Evolutionary conservation across 2,797 vertebrate species (phyloP).

Genomic region (Malurus splendens): DNA sequence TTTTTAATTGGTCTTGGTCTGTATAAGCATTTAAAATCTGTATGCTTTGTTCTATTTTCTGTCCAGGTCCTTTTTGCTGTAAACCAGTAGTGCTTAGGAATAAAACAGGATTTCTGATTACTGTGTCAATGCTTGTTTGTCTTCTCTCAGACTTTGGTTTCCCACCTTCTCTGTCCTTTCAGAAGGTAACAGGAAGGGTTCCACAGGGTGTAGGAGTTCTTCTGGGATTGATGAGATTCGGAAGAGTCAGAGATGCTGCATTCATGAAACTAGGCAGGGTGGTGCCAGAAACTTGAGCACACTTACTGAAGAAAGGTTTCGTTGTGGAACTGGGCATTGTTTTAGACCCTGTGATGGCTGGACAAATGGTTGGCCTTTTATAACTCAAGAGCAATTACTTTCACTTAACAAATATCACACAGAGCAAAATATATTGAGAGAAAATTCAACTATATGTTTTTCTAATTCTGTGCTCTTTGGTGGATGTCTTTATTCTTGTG

Average conservation of each 20-base stretch:
- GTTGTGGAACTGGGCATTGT: not conserved
- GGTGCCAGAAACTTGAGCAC: not conserved
- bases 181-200: not conserved
- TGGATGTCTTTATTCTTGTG: not conserved
- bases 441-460: not conserved
- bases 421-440: not conserved
- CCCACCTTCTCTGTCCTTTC: not conserved
- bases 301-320: not conserved
- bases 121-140: not conserved
- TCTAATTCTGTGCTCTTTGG: not conserved
- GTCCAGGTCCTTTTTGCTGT: not conserved
- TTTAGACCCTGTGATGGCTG: not conserved
- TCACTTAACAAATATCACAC: not conserved
- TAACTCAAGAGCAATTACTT: not conserved
- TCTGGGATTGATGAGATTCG: not conserved
- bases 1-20: not conserved
- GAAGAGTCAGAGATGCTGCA: not conserved
- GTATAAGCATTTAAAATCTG: not conserved
- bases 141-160: not conserved
- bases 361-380: not conserved
- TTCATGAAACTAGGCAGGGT: not conserved
- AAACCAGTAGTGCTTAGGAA: not conserved
- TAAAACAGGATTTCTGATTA: not conserved
- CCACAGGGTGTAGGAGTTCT: accelerated
- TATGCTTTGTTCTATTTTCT: not conserved